A percentile compares a stretch with the other conserved stretches of the same genome.
phyloP scores from a whole-genome alignment of 1,140 invertebrate genomes.

The Drosophila nannoptera region DNA sequence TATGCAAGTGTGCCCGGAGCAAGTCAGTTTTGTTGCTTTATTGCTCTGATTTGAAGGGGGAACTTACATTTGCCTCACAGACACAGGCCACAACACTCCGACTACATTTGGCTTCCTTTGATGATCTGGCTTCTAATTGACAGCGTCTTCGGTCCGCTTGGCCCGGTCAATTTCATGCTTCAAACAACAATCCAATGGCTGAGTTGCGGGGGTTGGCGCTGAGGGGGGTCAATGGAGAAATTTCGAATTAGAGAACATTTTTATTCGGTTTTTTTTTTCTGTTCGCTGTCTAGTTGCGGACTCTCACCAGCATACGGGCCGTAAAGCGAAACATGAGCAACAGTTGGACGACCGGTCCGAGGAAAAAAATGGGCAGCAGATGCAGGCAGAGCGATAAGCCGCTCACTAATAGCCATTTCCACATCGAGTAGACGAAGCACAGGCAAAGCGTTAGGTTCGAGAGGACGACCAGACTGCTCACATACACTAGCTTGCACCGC shows the following conservation, averaged over 20 bases:
- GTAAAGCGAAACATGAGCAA: conserved; percentile 41
- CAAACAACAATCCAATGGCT: conserved; percentile 45
- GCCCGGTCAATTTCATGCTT: conserved; percentile 42
- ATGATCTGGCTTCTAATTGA: neutral
- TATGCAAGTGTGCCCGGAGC: conserved; percentile 28
- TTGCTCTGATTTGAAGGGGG: conserved; percentile 63
- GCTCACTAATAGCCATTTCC: conserved; percentile 24
- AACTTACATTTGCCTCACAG: conserved; percentile 31
- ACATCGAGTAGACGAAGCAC: conserved; percentile 50
- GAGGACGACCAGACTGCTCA: conserved; percentile 43
- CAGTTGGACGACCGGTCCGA: conserved; percentile 48
- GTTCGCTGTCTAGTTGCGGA: too few species aligned
- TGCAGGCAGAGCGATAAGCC: conserved; percentile 22
- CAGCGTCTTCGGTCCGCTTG: neutral
- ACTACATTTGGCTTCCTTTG: neutral
- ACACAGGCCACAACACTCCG: neutral
- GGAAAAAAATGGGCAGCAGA: conserved; percentile 33
- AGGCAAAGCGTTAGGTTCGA: conserved; percentile 50
- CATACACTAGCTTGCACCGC: conserved; percentile 52
- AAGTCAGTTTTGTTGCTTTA: conserved; percentile 55
- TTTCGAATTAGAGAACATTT: too few species aligned
- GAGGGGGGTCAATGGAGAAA: too few species aligned
- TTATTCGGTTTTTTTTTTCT: too few species aligned
- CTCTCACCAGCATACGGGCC: conserved; percentile 48
- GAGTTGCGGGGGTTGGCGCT: conserved; percentile 14